These are phyloP conservation scores for Pseudorhiza aurosa DNA, from an alignment of 30 jellyfish, hydroid and myxozoan species.

Conservation along the genomic window DNA sequence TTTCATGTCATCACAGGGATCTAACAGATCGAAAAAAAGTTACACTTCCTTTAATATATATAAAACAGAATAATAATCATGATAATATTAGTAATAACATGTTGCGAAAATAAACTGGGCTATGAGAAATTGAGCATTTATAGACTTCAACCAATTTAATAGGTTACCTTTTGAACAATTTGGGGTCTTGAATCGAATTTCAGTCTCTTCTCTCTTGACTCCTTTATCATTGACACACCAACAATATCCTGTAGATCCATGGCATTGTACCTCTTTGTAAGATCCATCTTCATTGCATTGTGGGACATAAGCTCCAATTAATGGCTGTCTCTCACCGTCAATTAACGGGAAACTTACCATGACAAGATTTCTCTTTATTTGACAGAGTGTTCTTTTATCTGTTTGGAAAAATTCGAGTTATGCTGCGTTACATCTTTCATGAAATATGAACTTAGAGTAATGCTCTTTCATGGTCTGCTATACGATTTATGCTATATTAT, in stretches of 20 bases:
- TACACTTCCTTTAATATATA: background rate
- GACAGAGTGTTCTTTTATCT: conserved; percentile 12
- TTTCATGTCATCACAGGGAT: conserved; percentile 10
- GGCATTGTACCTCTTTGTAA: conserved; percentile 51
- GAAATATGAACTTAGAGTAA: too few relatives aligned
- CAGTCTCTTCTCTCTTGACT: conserved; percentile 44
- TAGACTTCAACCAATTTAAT: too few relatives aligned
- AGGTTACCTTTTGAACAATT: conserved; percentile 20
- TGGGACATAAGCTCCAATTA: conserved; percentile 58
- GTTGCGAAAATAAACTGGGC: background rate
- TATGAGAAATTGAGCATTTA: background rate
- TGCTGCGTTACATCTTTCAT: too few relatives aligned
- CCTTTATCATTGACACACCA: conserved; percentile 79
- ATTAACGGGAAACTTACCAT: background rate
- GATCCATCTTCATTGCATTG: conserved; percentile 40
- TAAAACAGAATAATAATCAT: too few relatives aligned
- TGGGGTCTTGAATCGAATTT: conserved; percentile 25
- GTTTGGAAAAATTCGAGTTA: background rate
- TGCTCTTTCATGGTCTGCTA: too few relatives aligned
- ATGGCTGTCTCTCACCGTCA: conserved; percentile 12
- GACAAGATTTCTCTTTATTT: conserved; percentile 1
- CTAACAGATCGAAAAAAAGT: background rate
- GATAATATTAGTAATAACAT: background rate
- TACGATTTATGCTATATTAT: too few relatives aligned
- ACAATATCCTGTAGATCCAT: conserved; percentile 68